These are phyloP conservation scores for Eilema griseolum DNA, from an alignment of 2,888 invertebrate species.

Conservation along the genomic window DNA sequence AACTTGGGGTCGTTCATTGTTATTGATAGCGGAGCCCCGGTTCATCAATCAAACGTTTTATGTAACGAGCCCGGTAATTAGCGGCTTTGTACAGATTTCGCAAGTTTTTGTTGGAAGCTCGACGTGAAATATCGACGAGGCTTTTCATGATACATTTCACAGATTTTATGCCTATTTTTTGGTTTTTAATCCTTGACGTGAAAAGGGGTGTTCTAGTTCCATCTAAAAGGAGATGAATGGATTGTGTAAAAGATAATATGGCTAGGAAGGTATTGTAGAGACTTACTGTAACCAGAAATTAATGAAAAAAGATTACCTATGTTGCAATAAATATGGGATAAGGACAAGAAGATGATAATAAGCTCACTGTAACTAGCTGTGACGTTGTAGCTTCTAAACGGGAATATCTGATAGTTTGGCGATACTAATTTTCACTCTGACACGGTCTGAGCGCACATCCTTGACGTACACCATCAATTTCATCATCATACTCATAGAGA, in stretches of 20 bases:
- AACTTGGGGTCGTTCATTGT: constrained; percentile 57
- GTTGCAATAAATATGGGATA: no score
- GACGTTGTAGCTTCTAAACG: no score
- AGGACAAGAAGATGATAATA: no score
- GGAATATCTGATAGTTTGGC: no score
- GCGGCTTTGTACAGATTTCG: constrained; percentile 50
- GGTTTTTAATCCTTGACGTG: neutral
- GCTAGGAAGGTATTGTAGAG: no score
- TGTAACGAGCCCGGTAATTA: constrained; percentile 59
- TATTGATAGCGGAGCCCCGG: constrained; percentile 60
- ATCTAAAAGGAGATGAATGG: neutral
- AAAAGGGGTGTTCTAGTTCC: neutral
- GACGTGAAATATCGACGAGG: constrained; percentile 32
- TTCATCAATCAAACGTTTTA: constrained; percentile 67
- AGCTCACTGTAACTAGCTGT: no score
- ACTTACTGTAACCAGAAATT: no score
- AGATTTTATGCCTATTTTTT: neutral
- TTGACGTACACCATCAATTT: no score
- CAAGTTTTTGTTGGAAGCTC: constrained; percentile 34
- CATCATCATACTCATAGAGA: no score
- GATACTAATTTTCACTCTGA: no score
- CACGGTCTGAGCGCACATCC: no score
- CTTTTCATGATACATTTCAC: neutral
- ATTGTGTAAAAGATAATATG: neutral
- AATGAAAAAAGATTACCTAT: no score